Evolutionary conservation across 1,140 invertebrate species (phyloP), one percentile per base, ranked within the genome.

Genomic region (Diuraphis noxia): DNA sequence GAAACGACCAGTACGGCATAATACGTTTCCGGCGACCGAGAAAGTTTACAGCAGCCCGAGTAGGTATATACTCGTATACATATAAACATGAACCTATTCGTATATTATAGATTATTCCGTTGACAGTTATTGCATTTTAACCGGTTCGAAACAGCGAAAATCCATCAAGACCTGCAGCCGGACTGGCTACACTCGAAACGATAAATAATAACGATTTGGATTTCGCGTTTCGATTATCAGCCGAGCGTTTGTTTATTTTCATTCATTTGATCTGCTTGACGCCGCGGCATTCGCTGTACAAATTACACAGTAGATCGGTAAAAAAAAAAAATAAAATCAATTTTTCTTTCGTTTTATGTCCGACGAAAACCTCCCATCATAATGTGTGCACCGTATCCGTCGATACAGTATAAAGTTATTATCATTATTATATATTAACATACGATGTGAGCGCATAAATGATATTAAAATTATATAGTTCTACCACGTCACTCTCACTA

Each of bases 101-200:
- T 36, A 21, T 30, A 6, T 19, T 82, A 40, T 41, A 40, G 36
- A 82, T 82, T 41, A 40, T 82, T 10, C 41, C n/a, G 41, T 84
- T 46, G 82, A 84, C 82, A 84, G 82, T 84, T 84, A 84, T 43
- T 84, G n/a, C 82, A 41, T 43, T 84, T 46, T 34, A 34, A 84
- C 82, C 82, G 41, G 82, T 84, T 84, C 30, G 30, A 19, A 43
- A n/a, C 25, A 34, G 82, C 82, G 30, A 84, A 84, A 84, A 46
- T 43, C 10, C 10, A n/a, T 21, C 30, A 23, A 30, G 19, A 17
- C 81, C 23, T 4, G 21, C 23, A 81, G 9, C 38, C 38, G 9
- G 2, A 10, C 19, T 4, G 79, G 19, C 21, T 38, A 40, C 36
- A 40, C 36, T 38, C 0, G 36, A 10, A 81, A 38, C 38, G 79